Percentiles rank a stretch among this genome's conserved stretches.
Conservation (phyloP, 2,797 vertebrate genomes). For the Geotrypetes seraphini region DNA sequence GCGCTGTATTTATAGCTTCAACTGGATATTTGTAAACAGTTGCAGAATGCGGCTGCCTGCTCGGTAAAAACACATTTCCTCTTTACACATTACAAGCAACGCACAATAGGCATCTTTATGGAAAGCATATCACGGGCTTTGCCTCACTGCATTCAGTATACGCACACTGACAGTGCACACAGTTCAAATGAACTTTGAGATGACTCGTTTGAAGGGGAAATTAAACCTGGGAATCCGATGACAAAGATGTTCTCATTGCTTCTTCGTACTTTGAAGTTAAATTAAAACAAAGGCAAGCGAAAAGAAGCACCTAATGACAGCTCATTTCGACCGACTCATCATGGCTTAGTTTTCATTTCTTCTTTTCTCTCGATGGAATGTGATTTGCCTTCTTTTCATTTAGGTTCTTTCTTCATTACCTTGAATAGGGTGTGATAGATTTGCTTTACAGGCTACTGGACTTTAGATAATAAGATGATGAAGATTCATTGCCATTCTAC, state of each 20-base stretch:
- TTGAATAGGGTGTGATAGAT: too few species aligned
- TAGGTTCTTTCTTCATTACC: too few species aligned
- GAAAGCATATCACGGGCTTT: slow-evolving; percentile 53
- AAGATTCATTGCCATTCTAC: too few species aligned
- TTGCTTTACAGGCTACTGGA: too few species aligned
- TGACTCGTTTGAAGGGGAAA: slow-evolving; percentile 50
- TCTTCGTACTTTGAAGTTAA: slow-evolving; percentile 42
- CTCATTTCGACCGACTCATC: slow-evolving; percentile 48
- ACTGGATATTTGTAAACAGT: too few species aligned
- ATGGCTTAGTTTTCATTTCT: slow-evolving; percentile 48
- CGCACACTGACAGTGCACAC: slow-evolving; percentile 28
- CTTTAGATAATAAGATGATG: too few species aligned
- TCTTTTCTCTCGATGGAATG: too few species aligned
- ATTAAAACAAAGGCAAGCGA: slow-evolving; percentile 43
- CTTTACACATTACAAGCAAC: slow-evolving; percentile 61
- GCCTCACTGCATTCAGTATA: slow-evolving; percentile 32
- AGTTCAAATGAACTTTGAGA: slow-evolving; percentile 50
- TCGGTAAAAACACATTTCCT: slow-evolving; percentile 57
- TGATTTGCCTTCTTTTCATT: too few species aligned
- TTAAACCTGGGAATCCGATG: slow-evolving; percentile 50
- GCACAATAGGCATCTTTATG: slow-evolving; percentile 57
- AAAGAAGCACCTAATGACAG: slow-evolving; percentile 39
- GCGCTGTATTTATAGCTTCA: too few species aligned
- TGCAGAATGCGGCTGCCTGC: slow-evolving; percentile 44
- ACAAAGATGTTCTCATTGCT: slow-evolving; percentile 37